These are phyloP conservation scores for Drosophila neocordata DNA, from an alignment of 1,140 invertebrate genomes.

Conservation along the genomic window DNA sequence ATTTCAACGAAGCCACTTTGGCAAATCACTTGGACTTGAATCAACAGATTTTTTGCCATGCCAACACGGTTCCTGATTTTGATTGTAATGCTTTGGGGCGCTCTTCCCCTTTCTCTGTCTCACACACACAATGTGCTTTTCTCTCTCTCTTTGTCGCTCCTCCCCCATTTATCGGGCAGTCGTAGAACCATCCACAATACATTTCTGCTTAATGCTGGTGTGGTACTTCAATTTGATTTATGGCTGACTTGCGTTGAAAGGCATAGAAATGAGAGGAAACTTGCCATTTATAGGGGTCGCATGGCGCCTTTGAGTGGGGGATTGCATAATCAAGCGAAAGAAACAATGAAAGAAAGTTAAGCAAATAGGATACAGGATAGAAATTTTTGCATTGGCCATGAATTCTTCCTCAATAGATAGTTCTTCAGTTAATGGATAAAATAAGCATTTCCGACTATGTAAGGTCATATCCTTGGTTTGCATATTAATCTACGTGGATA, in stretches of 20 bases:
- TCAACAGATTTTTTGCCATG: constrained; percentile 77
- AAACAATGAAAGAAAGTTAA: not conserved
- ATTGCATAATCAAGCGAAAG: constrained; percentile 59
- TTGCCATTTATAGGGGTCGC: constrained; percentile 23
- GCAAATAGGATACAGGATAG: constrained; percentile 15
- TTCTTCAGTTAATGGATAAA: not conserved
- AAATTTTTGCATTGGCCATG: not conserved
- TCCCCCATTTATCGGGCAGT: not conserved
- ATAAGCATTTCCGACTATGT: not conserved
- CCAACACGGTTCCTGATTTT: constrained; percentile 53
- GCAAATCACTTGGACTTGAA: constrained; percentile 78
- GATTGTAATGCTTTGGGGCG: constrained; percentile 41
- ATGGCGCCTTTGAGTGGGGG: constrained; percentile 59
- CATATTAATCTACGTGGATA: too few species aligned
- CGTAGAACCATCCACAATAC: constrained; percentile 31
- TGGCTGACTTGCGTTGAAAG: constrained; percentile 66
- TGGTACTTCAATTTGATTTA: constrained; percentile 70
- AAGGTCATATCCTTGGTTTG: too few species aligned
- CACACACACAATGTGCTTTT: too few species aligned
- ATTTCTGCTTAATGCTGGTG: constrained; percentile 39
- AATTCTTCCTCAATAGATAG: not conserved
- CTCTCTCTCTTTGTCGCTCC: not conserved
- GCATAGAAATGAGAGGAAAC: constrained; percentile 19
- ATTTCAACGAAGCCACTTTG: constrained; percentile 81
- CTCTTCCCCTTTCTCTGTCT: not conserved